Percentiles rank a stretch among this genome's conserved stretches.
Conservation (phyloP, 2,888 invertebrate genomes). For the Euzophera pinguis region DNA sequence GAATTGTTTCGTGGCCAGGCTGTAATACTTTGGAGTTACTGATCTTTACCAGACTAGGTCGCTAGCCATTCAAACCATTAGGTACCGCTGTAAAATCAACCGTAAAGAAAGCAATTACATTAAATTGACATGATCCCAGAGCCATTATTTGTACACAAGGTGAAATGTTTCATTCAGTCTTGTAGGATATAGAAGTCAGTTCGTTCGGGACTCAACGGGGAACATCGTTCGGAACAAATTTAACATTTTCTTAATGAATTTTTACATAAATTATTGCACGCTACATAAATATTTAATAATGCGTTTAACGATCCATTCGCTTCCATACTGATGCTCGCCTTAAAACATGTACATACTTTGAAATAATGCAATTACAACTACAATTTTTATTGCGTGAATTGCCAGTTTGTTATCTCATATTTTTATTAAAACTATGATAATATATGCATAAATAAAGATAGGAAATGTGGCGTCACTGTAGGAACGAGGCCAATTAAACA, state of each 20-base stretch:
- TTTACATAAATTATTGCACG: slow-evolving; percentile 75
- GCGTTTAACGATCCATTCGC: slow-evolving; percentile 33
- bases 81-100: slow-evolving; percentile 6
- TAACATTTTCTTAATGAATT: slow-evolving; percentile 60
- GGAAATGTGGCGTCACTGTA: slow-evolving; percentile 65
- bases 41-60: slow-evolving; percentile 15
- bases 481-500: slow-evolving; percentile 70
- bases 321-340: slow-evolving; percentile 28
- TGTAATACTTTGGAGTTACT: slow-evolving; percentile 28
- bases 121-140: slow-evolving; percentile 69
- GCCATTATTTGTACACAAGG: slow-evolving; percentile 51
- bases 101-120: slow-evolving; percentile 36
- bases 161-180: slow-evolving; percentile 74
- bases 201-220: slow-evolving; percentile 54
- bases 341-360: slow-evolving; percentile 37
- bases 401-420: slow-evolving; percentile 37
- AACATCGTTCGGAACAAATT: slow-evolving; percentile 60
- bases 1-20: too few relatives aligned
- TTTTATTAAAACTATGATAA: slow-evolving; percentile 56
- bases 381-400: slow-evolving; percentile 51
- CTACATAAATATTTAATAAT: slow-evolving; percentile 51
- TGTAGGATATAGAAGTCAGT: slow-evolving; percentile 55
- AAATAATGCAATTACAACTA: slow-evolving; percentile 34
- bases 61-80: slow-evolving; percentile 17
- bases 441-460: slow-evolving; percentile 70